A percentile compares a stretch with the other conserved stretches of the same genome.
These are phyloP conservation scores for Eonycteris spelaea DNA, from an alignment of 2,113 vertebrate genomes.

Conservation along the genomic window DNA sequence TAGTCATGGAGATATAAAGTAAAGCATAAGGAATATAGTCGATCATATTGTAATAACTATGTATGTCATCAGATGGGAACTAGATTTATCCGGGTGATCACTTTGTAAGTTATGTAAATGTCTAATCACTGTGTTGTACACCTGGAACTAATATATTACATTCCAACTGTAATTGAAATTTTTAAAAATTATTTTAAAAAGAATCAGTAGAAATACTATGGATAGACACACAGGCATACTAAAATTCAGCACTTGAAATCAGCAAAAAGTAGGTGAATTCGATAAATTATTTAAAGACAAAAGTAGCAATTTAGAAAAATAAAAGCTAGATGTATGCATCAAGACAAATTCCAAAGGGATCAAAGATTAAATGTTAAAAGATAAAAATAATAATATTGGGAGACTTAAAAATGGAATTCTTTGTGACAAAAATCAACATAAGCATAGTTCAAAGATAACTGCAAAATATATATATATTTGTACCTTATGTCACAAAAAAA, in stretches of 20 bases:
- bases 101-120: too few species aligned
- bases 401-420: constrained; percentile 3
- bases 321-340: background rate
- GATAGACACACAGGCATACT: background rate
- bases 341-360: background rate
- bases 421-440: background rate
- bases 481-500: too few species aligned
- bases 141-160: too few species aligned
- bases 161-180: too few species aligned
- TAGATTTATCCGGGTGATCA: too few species aligned
- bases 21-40: too few species aligned
- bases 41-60: too few species aligned
- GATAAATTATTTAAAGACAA: background rate
- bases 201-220: background rate
- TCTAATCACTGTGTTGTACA: too few species aligned
- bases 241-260: background rate
- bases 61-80: too few species aligned
- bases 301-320: background rate
- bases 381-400: background rate
- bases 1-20: too few species aligned
- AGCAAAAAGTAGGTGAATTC: background rate
- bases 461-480: too few species aligned
- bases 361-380: constrained; percentile 1
- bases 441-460: background rate
- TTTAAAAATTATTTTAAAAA: background rate